Percentiles rank a stretch among this genome's conserved stretches.
Conservation (phyloP, 2,888 invertebrate species). For the Amblyjoppa proteus region DNA sequence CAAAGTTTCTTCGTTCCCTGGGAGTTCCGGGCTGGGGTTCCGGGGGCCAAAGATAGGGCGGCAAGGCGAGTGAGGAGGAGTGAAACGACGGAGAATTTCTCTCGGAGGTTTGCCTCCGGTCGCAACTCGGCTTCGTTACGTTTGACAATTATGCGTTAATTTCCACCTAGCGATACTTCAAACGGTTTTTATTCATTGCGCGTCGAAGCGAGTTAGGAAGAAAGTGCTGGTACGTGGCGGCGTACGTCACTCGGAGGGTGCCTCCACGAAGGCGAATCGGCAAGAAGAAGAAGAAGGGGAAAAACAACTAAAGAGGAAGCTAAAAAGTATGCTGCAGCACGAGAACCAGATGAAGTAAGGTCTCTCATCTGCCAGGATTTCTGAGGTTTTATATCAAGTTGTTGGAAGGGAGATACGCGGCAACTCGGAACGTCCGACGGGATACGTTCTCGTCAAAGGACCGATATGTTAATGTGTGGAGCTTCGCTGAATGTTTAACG, state of each 20-base stretch:
- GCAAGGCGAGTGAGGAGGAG: constrained; percentile 51
- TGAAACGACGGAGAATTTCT: constrained; percentile 65
- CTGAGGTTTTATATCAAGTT: constrained; percentile 77
- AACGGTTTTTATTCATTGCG: constrained; percentile 85
- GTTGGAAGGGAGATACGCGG: constrained; percentile 31
- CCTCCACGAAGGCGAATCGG: constrained; percentile 28
- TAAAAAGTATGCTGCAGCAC: constrained; percentile 38
- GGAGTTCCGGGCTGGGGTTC: constrained; percentile 61
- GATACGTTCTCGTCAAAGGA: constrained; percentile 80
- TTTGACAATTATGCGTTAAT: constrained; percentile 86
- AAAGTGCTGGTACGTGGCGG: constrained; percentile 65
- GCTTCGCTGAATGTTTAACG: constrained; percentile 83
- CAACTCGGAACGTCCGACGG: constrained; percentile 47
- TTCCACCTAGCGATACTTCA: constrained; percentile 85
- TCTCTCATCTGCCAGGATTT: constrained; percentile 71
- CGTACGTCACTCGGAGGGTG: constrained; percentile 46
- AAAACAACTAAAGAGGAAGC: constrained; percentile 43
- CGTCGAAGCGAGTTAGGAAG: constrained; percentile 79
- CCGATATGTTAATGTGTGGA: constrained; percentile 83
- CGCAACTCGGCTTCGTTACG: constrained; percentile 80
- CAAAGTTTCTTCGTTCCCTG: constrained; percentile 80
- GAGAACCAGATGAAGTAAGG: constrained; percentile 46
- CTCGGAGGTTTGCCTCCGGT: constrained; percentile 71
- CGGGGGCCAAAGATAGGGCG: constrained; percentile 50
- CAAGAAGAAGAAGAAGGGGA: constrained; percentile 29